Percentiles rank a stretch among this genome's conserved stretches.
phyloP scores from a whole-genome alignment of 2,888 invertebrate genomes.

The Coremacera marginata region DNA sequence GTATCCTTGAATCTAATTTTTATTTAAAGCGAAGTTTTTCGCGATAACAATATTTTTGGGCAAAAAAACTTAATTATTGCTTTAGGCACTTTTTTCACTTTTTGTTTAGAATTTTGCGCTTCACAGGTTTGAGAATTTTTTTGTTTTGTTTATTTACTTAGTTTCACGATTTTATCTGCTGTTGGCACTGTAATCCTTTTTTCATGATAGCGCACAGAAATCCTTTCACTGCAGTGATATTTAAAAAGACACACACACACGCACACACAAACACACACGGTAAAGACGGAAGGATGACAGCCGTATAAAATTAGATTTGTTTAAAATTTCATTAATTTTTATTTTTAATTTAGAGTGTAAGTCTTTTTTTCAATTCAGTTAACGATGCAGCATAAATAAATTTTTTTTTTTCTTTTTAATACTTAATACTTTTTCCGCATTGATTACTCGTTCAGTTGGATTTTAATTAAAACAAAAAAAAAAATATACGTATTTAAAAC shows the following conservation, averaged over 20 bases:
- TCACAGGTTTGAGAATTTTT: background rate
- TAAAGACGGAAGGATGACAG: background rate
- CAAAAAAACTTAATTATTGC: background rate
- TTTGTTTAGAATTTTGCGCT: background rate
- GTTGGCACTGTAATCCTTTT: background rate
- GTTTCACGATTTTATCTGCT: background rate
- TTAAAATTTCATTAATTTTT: background rate
- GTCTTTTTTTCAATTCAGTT: conserved; percentile 38
- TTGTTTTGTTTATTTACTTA: background rate
- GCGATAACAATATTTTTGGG: background rate
- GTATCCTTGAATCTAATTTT: background rate
- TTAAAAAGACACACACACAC: background rate
- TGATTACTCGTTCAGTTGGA: conserved; percentile 30
- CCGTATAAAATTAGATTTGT: background rate
- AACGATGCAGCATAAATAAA: conserved; percentile 53
- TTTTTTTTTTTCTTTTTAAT: conserved; percentile 19
- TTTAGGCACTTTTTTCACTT: background rate
- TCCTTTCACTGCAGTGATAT: background rate
- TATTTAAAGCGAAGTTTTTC: background rate
- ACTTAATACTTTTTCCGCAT: conserved; percentile 45
- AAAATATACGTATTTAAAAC: conserved; percentile 23
- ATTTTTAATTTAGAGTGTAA: conserved; percentile 24
- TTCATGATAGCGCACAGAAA: background rate
- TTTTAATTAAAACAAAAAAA: background rate
- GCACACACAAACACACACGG: background rate